Conservation (phyloP, 1,140 invertebrate species). For the Yoshiicerus persimilis region DNA sequence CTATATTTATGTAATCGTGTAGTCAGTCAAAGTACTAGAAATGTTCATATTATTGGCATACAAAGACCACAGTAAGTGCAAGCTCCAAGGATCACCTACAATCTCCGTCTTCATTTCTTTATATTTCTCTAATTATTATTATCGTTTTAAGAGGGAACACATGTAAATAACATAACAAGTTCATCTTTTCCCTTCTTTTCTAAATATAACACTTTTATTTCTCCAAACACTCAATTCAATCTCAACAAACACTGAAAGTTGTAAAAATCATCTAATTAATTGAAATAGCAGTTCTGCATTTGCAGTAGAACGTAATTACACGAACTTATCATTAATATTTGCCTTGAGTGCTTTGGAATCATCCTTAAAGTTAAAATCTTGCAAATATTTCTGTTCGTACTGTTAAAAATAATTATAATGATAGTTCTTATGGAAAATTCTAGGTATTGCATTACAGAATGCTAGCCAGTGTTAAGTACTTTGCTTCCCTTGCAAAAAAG, state of each 20-base stretch:
- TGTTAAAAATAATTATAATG: no score
- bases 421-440: no score
- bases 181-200: not conserved
- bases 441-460: no score
- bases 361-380: not conserved
- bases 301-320: not conserved
- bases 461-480: not conserved
- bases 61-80: not conserved
- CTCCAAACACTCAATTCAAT: not conserved
- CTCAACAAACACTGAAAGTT: not conserved
- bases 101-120: not conserved
- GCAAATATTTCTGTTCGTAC: no score
- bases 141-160: not conserved
- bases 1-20: not conserved
- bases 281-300: no score
- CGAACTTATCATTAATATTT: not conserved
- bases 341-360: not conserved
- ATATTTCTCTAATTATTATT: not conserved
- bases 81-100: not conserved
- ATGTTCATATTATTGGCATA: not conserved
- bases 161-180: not conserved
- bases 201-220: not conserved
- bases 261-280: not conserved
- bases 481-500: not conserved
- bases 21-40: no score